Evolutionary conservation across 2,797 vertebrate genomes (phyloP), one percentile per base, ranked within the genome.

Genomic region (Benthosema pterotum): DNA sequence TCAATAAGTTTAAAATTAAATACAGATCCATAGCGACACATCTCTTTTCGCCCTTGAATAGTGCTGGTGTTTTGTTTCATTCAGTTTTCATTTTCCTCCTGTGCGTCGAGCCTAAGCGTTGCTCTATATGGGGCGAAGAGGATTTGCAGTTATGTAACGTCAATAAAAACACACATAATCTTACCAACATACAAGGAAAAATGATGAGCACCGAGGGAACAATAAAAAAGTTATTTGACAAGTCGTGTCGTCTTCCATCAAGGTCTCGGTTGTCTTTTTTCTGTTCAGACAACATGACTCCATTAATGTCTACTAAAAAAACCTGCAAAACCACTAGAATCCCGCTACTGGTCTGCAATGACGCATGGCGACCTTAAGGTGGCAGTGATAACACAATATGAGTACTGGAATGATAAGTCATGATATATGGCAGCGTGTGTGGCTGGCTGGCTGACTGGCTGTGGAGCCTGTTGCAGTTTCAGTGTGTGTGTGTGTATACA

Each of bases 1-100:
- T 74, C 77, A 87, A 89, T 87, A 87, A 83, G 71, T 79, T 89
- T 83, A 82, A 87, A 83, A 86, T 88, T 86, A 89, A 91, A 91
- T 91, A 92, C 85, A 88, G 67, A 87, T 74, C 80, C 75, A 78
- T 79, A 69, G 71, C 16, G 43, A 72, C 68, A 71, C 61, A 65
- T 57, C 65, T 71, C 57, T 62, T 67, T 68, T n/a, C n/a, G 82
- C 70, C 78, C 74, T 64, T 71, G 71, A 83, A 83, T 77, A 75
- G 82, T 83, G 84, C 84, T 79, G 76, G 74, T 77, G 82, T 8
- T 38, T 38, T 25, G 25, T 25, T 5, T 38, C 71, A 50, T 67
- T 18, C 59, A 71, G 22, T 22, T 22, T 22, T 22, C 22, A n/a
- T n/a, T 58, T 3, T 63, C 78, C 73, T 82, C 71, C 72, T n/a